Base-by-base conservation (phyloP, 2,888 invertebrate genomes). In the Chrysotoxum bicinctum region DNA sequence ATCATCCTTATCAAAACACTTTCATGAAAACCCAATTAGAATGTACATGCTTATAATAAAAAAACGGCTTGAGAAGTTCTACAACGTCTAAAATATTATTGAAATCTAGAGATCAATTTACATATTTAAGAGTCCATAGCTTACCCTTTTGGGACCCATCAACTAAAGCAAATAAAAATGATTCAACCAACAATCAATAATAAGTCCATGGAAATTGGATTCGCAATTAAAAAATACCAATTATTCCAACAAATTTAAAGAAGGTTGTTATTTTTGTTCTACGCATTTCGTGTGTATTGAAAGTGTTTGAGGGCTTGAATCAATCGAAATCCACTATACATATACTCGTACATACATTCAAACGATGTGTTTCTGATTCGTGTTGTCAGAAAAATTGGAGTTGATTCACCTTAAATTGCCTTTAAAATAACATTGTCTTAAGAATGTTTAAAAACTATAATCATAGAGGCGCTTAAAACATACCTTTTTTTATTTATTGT, bases 381-480 rank as follows among this genome's bases (percentile, higher is more conserved):
- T 43, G 48, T 37, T 45, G 35, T 43, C n/a, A n/a, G 19, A 75
- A 66, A 37, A 54, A 35, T 54, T 40, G 2, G 50, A 74, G 82
- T 83, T 78, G 78, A 83, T 73, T 83, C 78, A 83, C 82, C 82
- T 83, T 32, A 77, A 78, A 78, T 69, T 78, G 73, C 40, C 64
- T 45, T 26, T 45, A 23, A 60, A 23, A 30, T 7, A 50, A 26
- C 7, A 23, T 16, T 30, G 60, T 40, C 23, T 40, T 23, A 37
- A 40, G 37, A 60, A 60, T 60, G 14, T 43, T 60, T 16, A n/a
- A n/a, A n/a, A n/a, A n/a, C n/a, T n/a, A n/a, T 54, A 54, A 32
- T 30, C 10, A 56, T 30, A 32, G n/a, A 45, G 30, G 56, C 40
- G 37, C 62, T 72, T 64, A 40, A 40, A 35, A 2, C 9, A 23